Percentiles rank a stretch among this genome's conserved stretches.
Evolutionary conservation across 1,140 invertebrate species (phyloP).

Genomic region (Drosophila sechellia): DNA sequence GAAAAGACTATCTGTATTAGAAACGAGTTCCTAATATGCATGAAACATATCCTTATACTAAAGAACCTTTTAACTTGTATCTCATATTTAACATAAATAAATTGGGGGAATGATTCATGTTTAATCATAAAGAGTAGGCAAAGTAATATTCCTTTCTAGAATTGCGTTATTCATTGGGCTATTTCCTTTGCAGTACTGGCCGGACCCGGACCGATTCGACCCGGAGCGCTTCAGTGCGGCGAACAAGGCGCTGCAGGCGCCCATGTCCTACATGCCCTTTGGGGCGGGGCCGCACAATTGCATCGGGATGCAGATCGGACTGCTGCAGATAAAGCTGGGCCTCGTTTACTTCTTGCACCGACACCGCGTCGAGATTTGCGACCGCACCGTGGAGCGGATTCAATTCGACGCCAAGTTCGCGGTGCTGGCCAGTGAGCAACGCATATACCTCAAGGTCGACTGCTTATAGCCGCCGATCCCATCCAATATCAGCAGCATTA

Average conservation of each 20-base stretch:
- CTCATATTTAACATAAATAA: too few species aligned
- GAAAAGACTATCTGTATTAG: too few species aligned
- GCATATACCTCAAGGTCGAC: slow-evolving; percentile 79
- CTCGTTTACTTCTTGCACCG: slow-evolving; percentile 77
- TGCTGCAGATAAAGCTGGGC: slow-evolving; percentile 85
- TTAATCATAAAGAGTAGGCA: too few species aligned
- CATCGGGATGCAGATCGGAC: slow-evolving; percentile 86
- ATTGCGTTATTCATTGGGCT: too few species aligned
- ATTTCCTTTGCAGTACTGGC: slow-evolving; percentile 66
- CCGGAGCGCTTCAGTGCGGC: slow-evolving; percentile 77
- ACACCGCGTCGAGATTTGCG: slow-evolving; percentile 77
- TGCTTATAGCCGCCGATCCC: slow-evolving; percentile 58
- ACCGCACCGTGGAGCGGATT: slow-evolving; percentile 70
- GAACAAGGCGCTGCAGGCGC: slow-evolving; percentile 64
- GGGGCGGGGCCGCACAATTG: slow-evolving; percentile 88
- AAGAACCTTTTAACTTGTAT: too few species aligned
- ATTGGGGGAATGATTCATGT: too few species aligned
- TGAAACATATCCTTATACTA: too few species aligned
- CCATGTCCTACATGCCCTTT: slow-evolving; percentile 87
- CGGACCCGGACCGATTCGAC: slow-evolving; percentile 82
- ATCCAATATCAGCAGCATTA: slow-evolving; percentile 23
- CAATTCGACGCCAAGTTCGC: slow-evolving; percentile 72
- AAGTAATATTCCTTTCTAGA: too few species aligned
- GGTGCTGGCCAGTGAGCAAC: slow-evolving; percentile 71
- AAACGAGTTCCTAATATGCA: too few species aligned